Evolutionary conservation across 1,140 invertebrate species (phyloP), one percentile per base, ranked within the genome.

Genomic region (Coelopa frigida): DNA sequence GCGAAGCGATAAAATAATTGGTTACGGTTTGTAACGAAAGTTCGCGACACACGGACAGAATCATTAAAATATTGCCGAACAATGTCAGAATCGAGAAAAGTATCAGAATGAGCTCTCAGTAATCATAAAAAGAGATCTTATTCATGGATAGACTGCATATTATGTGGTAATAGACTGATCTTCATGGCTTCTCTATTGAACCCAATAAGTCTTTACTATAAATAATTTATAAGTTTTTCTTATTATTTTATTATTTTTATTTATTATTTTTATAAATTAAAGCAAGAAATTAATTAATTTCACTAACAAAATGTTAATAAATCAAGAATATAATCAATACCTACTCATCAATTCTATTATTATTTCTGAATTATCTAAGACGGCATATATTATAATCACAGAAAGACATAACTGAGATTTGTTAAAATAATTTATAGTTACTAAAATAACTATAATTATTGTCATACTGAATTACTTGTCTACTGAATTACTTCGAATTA

Each of bases 1-100:
- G 74, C 50, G 91, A 95, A 53, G 97, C 92, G 67, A 98, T 98
- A 75, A 98, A 97, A 73, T 97, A 98, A 74, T 98, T 98, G 39
- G 94, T 98, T 44, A 91, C 91, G 6, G 92, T 94, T 66, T 95
- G 90, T 35, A 97, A 71, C 38, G 87, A 81, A 52, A 91, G 76
- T 71, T 97, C 94, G 35, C 89, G 77, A 44, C 84, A 83, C 7
- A 99, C 94, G 57, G 89, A 90, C 55, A 96, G 72, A 53, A 98
- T 97, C 45, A 99, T 94, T 44, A 99, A 79, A 44, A 94, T 85
- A 73, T 98, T 98, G 23, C 94, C 94, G 71, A 98, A 96, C 10
- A 98, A 79, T 2, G 94, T 96, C 47, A 96, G 82, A 60, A 94
- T 78, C 18, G 93, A 90, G 62, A 97, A 93, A 47, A 96, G 74